Conservation (phyloP, 1,140 invertebrate species). For the Matsumurasca onukii region DNA sequence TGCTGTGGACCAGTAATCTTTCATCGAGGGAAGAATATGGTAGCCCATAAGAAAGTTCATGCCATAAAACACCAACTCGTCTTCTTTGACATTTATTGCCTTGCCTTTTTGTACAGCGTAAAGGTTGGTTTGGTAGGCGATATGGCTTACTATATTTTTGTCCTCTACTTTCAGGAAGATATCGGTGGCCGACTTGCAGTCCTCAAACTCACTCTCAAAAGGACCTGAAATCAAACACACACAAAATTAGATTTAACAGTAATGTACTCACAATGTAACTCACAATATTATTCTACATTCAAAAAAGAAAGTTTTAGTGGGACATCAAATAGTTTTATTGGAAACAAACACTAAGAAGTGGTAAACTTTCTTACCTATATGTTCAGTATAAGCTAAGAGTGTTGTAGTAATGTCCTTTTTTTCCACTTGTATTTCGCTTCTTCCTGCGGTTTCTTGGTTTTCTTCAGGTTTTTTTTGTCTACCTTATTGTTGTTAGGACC, state of each 20-base stretch:
- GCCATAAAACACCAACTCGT: not conserved
- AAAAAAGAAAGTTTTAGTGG: not conserved
- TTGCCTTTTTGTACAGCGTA: slow-evolving; percentile 10
- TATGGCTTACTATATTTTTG: not conserved
- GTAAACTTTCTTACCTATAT: not conserved
- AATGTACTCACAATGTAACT: not conserved
- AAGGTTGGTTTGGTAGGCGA: slow-evolving; percentile 7
- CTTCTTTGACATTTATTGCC: slow-evolving; percentile 9
- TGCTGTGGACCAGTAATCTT: slow-evolving; percentile 7
- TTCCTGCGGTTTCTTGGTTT: too few species aligned
- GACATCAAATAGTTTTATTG: not conserved
- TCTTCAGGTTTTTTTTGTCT: too few species aligned
- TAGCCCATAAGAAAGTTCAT: slow-evolving; percentile 5
- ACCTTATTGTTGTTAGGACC: too few species aligned
- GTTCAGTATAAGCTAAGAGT: too few species aligned
- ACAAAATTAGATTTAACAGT: not conserved
- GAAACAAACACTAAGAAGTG: not conserved
- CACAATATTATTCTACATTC: not conserved
- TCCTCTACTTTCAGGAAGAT: not conserved
- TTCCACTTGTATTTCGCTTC: too few species aligned
- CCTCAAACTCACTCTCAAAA: slow-evolving; percentile 2
- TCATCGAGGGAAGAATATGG: not conserved
- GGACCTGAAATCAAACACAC: slow-evolving; percentile 1
- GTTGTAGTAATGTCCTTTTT: too few species aligned
- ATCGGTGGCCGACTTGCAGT: slow-evolving; percentile 9